phyloP scores from a whole-genome alignment of 2,113 vertebrate species.

The Zingel zingel region DNA sequence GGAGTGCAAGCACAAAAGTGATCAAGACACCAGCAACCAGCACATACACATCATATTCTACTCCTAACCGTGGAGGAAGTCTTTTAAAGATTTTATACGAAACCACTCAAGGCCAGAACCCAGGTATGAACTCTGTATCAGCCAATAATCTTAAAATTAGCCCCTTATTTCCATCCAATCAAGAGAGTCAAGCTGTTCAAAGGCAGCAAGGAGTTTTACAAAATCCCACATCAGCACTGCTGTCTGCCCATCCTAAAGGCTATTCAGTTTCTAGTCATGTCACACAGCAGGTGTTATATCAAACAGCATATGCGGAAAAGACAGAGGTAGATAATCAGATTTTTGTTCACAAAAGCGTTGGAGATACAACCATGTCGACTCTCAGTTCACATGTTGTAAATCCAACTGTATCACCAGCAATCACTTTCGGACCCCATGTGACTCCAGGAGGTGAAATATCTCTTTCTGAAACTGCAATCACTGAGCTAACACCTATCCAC shows the following conservation, averaged over 20 bases:
- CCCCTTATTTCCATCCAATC: constrained; percentile 44
- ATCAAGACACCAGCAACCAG: constrained; percentile 22
- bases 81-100: constrained; percentile 26
- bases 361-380: constrained; percentile 15
- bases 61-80: constrained; percentile 17
- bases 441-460: constrained; percentile 43
- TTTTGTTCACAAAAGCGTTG: constrained; percentile 3
- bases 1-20: constrained; percentile 11
- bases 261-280: constrained; percentile 63
- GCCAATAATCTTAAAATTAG: constrained; percentile 47
- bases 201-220: constrained; percentile 45
- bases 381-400: constrained; percentile 41
- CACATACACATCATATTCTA: constrained; percentile 9
- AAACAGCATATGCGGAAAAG: constrained; percentile 27
- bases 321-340: constrained; percentile 21
- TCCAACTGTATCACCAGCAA: constrained; percentile 39
- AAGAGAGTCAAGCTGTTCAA: constrained; percentile 60
- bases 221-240: constrained; percentile 58
- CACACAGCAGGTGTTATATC: constrained; percentile 58
- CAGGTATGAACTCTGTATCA: constrained; percentile 19
- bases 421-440: constrained; percentile 2
- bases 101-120: constrained; percentile 15
- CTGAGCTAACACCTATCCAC: constrained; percentile 49
- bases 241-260: constrained; percentile 47
- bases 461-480: constrained; percentile 49